A percentile compares a stretch with the other conserved stretches of the same genome.
Conservation (phyloP, 2,113 vertebrate genomes). For the Spea bombifrons region DNA sequence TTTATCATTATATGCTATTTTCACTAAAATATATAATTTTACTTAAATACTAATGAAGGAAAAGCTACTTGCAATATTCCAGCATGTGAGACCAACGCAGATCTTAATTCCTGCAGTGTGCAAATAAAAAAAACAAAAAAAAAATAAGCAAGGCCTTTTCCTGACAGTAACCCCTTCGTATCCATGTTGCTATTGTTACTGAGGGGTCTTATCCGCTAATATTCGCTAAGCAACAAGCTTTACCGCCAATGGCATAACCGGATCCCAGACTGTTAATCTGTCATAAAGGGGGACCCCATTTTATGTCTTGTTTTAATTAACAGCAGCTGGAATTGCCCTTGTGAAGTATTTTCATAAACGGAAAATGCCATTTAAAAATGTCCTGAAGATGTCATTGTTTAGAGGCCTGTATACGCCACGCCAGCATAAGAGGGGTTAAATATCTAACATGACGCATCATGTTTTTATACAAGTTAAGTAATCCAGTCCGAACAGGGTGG, state of each 20-base stretch:
- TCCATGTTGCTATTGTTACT: background rate
- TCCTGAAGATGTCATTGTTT: background rate
- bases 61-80: background rate
- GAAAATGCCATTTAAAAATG: background rate
- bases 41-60: background rate
- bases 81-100: background rate
- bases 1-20: background rate
- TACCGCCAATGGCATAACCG: background rate
- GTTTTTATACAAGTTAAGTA: constrained; percentile 7
- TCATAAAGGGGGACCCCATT: background rate
- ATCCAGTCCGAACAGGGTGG: constrained; percentile 25
- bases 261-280: background rate
- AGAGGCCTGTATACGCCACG: constrained; percentile 22
- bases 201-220: background rate
- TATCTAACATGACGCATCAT: constrained; percentile 12
- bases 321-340: background rate
- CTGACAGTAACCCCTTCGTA: constrained; percentile 31
- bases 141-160: constrained; percentile 23
- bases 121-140: constrained; percentile 2
- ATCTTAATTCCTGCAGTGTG: background rate
- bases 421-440: constrained; percentile 22
- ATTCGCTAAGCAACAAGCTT: background rate
- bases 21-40: background rate
- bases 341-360: background rate
- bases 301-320: background rate